These are phyloP conservation scores for Muntiacus muntjak DNA, from an alignment of 2,113 vertebrate genomes.

Conservation along the genomic window DNA sequence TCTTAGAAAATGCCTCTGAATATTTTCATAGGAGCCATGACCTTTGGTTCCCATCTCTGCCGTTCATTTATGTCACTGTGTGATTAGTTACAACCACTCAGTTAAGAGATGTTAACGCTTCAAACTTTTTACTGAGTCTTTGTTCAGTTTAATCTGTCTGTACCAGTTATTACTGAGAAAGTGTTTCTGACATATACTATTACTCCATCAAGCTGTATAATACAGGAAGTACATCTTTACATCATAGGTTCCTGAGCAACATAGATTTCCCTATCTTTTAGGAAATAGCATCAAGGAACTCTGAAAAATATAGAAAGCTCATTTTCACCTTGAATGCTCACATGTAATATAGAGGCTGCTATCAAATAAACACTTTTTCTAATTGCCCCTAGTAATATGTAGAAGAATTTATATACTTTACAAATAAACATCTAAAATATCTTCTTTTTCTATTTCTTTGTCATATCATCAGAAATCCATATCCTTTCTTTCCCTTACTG, in stretches of 20 bases:
- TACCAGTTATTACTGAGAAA: conserved; percentile 73
- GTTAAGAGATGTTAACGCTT: conserved; percentile 74
- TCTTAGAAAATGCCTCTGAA: conserved; percentile 77
- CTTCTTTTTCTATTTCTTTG: conserved; percentile 54
- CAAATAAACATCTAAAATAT: conserved; percentile 45
- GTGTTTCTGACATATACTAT: conserved; percentile 71
- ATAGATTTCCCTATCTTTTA: conserved; percentile 16
- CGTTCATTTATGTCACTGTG: conserved; percentile 75
- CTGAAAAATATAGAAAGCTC: conserved; percentile 67
- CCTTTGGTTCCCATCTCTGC: conserved; percentile 70
- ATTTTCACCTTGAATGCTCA: conserved; percentile 71
- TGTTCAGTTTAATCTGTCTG: conserved; percentile 77
- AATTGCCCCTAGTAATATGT: conserved; percentile 61
- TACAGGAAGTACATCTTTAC: conserved; percentile 65
- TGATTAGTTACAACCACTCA: conserved; percentile 73
- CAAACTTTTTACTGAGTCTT: conserved; percentile 73
- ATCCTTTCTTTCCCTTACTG: conserved; percentile 36
- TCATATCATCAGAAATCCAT: conserved; percentile 21
- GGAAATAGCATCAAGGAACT: conserved; percentile 67
- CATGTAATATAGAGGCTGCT: conserved; percentile 64
- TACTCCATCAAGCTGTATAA: conserved; percentile 69
- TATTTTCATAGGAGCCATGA: conserved; percentile 71
- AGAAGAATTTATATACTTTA: conserved; percentile 56
- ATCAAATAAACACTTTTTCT: conserved; percentile 60
- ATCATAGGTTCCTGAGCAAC: conserved; percentile 47